These are phyloP conservation scores for Tromatobia lineatoria DNA, from an alignment of 2,888 invertebrate genomes.

Conservation along the genomic window DNA sequence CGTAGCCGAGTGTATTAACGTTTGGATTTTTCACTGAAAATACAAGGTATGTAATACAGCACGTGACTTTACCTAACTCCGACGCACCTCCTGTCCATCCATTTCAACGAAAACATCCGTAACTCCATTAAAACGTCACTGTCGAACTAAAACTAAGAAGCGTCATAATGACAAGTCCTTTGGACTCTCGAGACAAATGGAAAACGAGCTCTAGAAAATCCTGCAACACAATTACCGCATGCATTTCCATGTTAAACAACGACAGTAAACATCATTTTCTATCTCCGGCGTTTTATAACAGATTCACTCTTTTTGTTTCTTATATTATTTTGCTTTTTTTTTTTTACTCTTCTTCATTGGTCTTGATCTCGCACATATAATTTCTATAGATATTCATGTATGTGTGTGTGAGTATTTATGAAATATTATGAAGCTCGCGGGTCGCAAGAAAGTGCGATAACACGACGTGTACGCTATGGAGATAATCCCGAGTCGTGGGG, in stretches of 20 bases:
- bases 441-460: conserved; percentile 20
- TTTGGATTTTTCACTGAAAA: conserved; percentile 74
- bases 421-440: no score
- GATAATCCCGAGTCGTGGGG: conserved; percentile 56
- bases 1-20: conserved; percentile 69
- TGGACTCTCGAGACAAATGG: neutral
- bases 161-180: no score
- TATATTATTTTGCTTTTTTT: neutral
- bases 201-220: neutral
- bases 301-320: neutral
- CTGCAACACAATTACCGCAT: neutral
- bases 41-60: conserved; percentile 75
- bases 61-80: conserved; percentile 27
- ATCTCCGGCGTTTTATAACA: conserved; percentile 4
- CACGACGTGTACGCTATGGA: conserved; percentile 8
- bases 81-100: neutral
- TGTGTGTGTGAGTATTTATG: no score
- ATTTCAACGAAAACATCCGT: no score
- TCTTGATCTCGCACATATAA: neutral
- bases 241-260: neutral
- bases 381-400: neutral
- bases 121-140: no score
- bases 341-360: neutral
- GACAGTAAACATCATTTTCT: conserved; percentile 1
- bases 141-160: no score